Evolutionary conservation across 2,888 invertebrate genomes (phyloP), one percentile per base, ranked within the genome.

Genomic region (Caradrina kadenii): DNA sequence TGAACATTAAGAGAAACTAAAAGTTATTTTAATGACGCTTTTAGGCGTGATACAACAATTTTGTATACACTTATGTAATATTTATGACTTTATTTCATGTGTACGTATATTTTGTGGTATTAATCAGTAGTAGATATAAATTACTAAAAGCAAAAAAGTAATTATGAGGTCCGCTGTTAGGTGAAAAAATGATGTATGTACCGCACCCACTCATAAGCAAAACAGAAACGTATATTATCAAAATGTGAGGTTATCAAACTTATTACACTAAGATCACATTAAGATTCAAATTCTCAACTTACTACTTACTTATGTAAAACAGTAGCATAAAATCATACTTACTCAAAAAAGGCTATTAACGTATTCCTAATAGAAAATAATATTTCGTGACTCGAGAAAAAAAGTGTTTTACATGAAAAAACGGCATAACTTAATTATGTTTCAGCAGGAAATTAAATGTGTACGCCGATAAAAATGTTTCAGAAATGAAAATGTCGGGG

Each of bases 381-480:
- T 74, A 80, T 84, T 83, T 85, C 88, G 86, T 89, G 87, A 83
- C 81, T 80, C 63, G 8, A 70, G 73, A 70, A 82, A 84, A 87
- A 85, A 85, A 82, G 75, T 82, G 82, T 85, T 86, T 82, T 70
- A 73, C 70, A 72, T 80, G 68, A 76, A 78, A 81, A 79, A 77
- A 76, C 71, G 72, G 79, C 66, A 69, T 88, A 86, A 87, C 85
- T 87, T 89, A 91, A 89, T 91, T 89, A 86, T 86, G 84, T 87
- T 86, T 79, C 74, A 85, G 86, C 91, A 92, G 92, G 92, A 92
- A 93, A 92, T 93, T 92, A 92, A 90, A 89, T 87, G 81, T 84
- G 82, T 77, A 79, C 75, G 67, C 58, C 76, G 81, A 79, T 85
- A 85, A 76, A 82, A 86, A 80, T 82, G 76, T 82, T 87, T 83